Base-by-base conservation (phyloP, 2,797 vertebrate genomes). In the Chelon auratus region DNA sequence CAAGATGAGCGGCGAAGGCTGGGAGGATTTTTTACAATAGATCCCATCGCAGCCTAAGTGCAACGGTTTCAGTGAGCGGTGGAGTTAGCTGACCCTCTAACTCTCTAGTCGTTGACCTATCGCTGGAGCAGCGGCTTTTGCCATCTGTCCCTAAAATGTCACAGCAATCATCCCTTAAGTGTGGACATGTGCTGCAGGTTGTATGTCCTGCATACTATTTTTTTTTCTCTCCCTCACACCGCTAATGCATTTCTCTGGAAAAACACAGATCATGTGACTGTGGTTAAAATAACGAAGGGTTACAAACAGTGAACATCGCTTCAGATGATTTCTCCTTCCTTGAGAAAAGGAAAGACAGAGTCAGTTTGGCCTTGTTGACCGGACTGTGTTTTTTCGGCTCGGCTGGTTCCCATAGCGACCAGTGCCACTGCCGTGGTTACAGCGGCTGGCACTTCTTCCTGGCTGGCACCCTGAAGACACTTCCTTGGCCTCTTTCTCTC, bases 401-500 rank as follows among this genome's bases (percentile, higher is more conserved):
- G 54, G 70, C 62, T 85, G 83, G 91, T 90, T 91, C 81, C 90
- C 86, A 91, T 89, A 81, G 89, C 62, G 67, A 91, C 90, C 72
- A 56, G 72, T 81, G 82, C 62, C 69, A 78, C 82, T 82, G 75
- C 83, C 74, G 77, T 87, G 74, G 86, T 84, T 83, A 89, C 56
- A 3, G 78, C 70, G 78, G 75, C 78, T 88, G 87, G 91, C 86
- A 89, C 88, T 89, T 91, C 86, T 82, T 88, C 72, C 75, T 62
- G 87, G 79, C 83, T 88, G 80, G 87, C 87, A 85, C 75, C 75
- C 72, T 67, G 75, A 78, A 80, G 78, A 85, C 82, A 89, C 82
- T 87, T 88, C 83, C 72, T 83, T 81, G 75, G 80, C 87, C 77
- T 70, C 72, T 68, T 37, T 78, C 39, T 59, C 14, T 48, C 22